These are phyloP conservation scores for Caenorhabditis wallacei DNA, from an alignment of 2,888 invertebrate species.

Conservation along the genomic window DNA sequence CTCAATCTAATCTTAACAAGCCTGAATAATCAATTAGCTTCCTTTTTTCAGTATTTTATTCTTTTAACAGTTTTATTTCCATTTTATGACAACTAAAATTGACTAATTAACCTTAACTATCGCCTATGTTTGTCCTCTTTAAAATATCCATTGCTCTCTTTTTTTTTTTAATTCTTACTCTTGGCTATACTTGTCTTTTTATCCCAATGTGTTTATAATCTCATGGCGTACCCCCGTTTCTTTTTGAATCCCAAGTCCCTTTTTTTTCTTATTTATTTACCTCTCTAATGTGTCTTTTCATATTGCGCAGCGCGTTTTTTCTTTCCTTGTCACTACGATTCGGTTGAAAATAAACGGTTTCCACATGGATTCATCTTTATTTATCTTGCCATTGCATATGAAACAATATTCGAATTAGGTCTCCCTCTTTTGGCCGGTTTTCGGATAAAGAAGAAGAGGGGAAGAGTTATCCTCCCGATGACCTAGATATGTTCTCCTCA, in stretches of 20 bases:
- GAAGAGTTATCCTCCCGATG: slow-evolving; percentile 8
- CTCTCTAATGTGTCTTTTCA: background rate
- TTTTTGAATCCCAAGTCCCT: too few relatives aligned
- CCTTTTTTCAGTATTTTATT: background rate
- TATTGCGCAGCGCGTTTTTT: slow-evolving; percentile 13
- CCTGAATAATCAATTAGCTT: background rate
- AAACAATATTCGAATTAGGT: slow-evolving; percentile 6
- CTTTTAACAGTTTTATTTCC: background rate
- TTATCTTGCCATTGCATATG: background rate
- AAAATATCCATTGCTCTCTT: background rate
- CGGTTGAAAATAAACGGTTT: slow-evolving; percentile 28
- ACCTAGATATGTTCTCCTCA: slow-evolving; percentile 40
- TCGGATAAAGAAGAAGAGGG: background rate
- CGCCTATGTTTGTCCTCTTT: background rate
- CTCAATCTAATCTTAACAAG: background rate
- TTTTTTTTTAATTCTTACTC: background rate
- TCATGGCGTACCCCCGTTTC: background rate
- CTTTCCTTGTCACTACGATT: slow-evolving; percentile 19
- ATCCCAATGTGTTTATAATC: background rate
- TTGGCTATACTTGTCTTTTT: background rate
- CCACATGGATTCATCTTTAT: slow-evolving; percentile 17
- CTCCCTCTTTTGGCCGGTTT: slow-evolving; percentile 20
- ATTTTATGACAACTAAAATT: background rate
- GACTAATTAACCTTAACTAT: background rate
- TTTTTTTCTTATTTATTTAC: slow-evolving; percentile 5